Evolutionary conservation across 2,797 vertebrate genomes (phyloP).

Genomic region (Onychomys torridus): DNA sequence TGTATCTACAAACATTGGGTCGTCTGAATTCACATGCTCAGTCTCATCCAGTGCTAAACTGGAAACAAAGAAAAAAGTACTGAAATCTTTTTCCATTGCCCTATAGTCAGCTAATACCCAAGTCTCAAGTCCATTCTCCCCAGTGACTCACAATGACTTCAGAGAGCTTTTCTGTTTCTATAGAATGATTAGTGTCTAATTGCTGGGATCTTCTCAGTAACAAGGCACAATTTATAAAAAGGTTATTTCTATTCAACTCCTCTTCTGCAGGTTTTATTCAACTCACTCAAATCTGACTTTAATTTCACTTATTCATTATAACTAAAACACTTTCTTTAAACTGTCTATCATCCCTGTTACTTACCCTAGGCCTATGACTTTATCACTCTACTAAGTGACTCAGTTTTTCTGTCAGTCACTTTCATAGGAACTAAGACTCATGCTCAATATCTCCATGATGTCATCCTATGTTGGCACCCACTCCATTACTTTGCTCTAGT

Average conservation of each 20-base stretch:
- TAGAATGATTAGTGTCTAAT: neutral
- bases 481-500: neutral
- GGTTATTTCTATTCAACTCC: neutral
- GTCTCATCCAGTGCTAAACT: neutral
- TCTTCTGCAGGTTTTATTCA: neutral
- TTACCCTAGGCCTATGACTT: neutral
- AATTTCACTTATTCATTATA: neutral
- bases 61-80: neutral
- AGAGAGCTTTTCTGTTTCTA: too few species aligned
- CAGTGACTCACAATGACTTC: neutral
- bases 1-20: neutral
- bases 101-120: rapidly evolving
- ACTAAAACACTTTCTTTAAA: neutral
- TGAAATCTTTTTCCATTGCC: neutral
- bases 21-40: neutral
- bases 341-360: neutral
- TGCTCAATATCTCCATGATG: neutral
- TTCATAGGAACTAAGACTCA: neutral
- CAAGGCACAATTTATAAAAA: neutral
- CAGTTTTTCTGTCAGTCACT: neutral
- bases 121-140: too few species aligned
- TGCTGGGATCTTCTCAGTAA: neutral
- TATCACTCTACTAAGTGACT: neutral
- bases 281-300: neutral
- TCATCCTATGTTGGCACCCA: neutral